Evolutionary conservation across 2,888 invertebrate species (phyloP), one percentile per base, ranked within the genome.

Genomic region (Tachystola acroxantha): DNA sequence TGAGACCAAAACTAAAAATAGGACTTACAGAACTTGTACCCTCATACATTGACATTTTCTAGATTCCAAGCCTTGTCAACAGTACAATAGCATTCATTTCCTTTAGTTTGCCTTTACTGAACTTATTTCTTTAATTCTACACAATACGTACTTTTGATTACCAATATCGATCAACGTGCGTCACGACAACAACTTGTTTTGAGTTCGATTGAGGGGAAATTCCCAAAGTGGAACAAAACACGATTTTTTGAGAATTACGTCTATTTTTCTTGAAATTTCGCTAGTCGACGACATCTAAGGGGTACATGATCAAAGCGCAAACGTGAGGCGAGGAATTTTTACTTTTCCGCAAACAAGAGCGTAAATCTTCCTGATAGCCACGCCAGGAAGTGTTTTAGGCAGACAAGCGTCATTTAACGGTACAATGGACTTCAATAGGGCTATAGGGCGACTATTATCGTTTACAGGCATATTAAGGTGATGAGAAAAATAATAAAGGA

Each of bases 291-390:
- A 6, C 11, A 6, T n/a, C 11, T 27, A 7, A 10, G 12, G 12
- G 12, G 10, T 2, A 34, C 40, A 39, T 39, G 43, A 38, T 40
- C 44, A 42, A 46, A 39, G 36, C 40, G 30, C 26, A 40, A 35
- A 34, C 20, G 34, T 32, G 44, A 26, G 12, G 22, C 19, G 34
- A 33, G 26, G 34, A 37, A 35, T 39, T 34, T 19, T 39, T 27
- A 35, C 16, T 19, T 39, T 27, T 33, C 16, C 28, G 32, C 40
- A 50, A 51, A 48, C 44, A 46, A 41, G 40, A 35, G 39, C 36
- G 44, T 46, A 45, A 46, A 46, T 48, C 40, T 46, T 43, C 43
- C 38, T 42, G 40, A 40, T 40, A 42, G 43, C 25, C 7, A 5
- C 9, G 11, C 16, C 19, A 32, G 29, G 14, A 36, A 39, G 32